Evolutionary conservation across 2,113 vertebrate genomes (phyloP), one percentile per base, ranked within the genome.

Genomic region (Bubo scandiacus): DNA sequence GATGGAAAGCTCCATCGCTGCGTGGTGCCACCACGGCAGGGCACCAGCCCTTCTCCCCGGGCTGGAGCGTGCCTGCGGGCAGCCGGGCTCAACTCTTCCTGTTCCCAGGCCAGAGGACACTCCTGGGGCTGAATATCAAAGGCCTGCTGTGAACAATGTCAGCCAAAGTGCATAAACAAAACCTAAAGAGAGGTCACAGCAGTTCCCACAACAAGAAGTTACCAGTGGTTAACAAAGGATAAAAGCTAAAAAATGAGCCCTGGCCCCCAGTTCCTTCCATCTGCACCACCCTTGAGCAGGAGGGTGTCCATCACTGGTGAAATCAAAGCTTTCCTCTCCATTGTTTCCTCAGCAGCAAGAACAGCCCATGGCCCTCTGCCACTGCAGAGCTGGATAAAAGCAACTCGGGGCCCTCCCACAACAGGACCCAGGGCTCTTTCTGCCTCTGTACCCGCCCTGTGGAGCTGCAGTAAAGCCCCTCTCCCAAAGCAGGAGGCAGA

Each of bases 241-340:
- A 74, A 96, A 96, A 96, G 90, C 85, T 36, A 91, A 92, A 25
- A 42, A 14, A 38, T 9, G 7, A 92, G 66, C 38, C 38, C 25
- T 2, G 5, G 43, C 75, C 81, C 72, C 43, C 47, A 7, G 90
- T 96, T 96, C 95, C 95, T 97, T 96, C 94, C 95, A 95, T 78
- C 67, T 38, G 80, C 80, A 68, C 87, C 92, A 29, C 96, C 94
- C 93, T 19, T 19, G 74, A 90, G 90, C 92, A 36, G 78, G 88
- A 88, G 29, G 58, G 66, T 88, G 90, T 81, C 86, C 90, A 81
- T 71, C 59, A 0, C 45, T 6, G 80, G 42, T 12, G 91, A 84
- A 94, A 96, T 96, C 94, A 95, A 96, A 96, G 96, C 96, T 58
- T 96, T 96, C 95, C 92, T 95, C 82, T 36, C 86, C 85, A 80